phyloP scores from a whole-genome alignment of 2,797 vertebrate genomes.

The Echeneis naucrates region DNA sequence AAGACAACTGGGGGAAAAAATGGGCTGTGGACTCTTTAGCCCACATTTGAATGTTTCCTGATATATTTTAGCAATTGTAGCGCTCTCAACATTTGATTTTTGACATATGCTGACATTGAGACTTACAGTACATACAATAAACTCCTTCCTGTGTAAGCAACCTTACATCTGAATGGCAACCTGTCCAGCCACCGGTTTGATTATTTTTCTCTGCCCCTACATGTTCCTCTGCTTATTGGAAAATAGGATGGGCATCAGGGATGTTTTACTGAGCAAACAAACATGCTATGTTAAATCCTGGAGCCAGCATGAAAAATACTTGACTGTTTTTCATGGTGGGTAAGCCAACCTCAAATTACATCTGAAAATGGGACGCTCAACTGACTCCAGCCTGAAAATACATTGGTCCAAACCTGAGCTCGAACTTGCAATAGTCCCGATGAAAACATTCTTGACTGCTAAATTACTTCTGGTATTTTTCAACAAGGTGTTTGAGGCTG shows the following conservation, averaged over 20 bases:
- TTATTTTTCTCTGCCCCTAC: conserved; percentile 13
- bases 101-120: conserved; percentile 14
- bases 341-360: not conserved
- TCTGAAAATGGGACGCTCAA: not conserved
- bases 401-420: conserved; percentile 1
- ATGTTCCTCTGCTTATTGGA: conserved; percentile 5
- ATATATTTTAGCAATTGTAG: conserved; percentile 5
- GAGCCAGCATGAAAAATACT: not conserved
- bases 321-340: not conserved
- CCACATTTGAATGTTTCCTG: conserved; percentile 31
- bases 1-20: too few relatives aligned
- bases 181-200: conserved; percentile 20
- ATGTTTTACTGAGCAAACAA: conserved; percentile 20
- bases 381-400: not conserved
- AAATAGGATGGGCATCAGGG: conserved; percentile 3
- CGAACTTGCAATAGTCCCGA: not conserved
- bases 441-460: conserved; percentile 14
- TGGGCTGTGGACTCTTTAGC: conserved; percentile 11
- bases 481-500: conserved; percentile 14
- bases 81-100: not conserved
- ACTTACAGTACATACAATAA: not conserved
- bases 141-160: conserved; percentile 11
- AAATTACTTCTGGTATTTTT: conserved; percentile 31
- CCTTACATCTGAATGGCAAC: conserved; percentile 47
- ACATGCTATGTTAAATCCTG: not conserved